Percentiles rank a stretch among this genome's conserved stretches.
These are phyloP conservation scores for Phyllotis vaccarum DNA, from an alignment of 2,797 vertebrate species.

Conservation along the genomic window DNA sequence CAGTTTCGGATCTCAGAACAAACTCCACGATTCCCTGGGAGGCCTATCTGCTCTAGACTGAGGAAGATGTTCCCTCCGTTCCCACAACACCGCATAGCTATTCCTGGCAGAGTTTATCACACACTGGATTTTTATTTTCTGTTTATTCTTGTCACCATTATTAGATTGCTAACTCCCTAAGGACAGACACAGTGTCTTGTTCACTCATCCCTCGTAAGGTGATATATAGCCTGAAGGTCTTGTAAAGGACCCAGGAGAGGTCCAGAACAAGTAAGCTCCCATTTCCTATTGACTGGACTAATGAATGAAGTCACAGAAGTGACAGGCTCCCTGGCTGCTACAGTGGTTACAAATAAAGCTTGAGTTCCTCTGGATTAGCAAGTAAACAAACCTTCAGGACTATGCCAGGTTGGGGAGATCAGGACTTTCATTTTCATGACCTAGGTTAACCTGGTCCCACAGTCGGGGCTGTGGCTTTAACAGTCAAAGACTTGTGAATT, in stretches of 20 bases:
- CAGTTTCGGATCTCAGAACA: constrained; percentile 52
- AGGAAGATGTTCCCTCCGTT: not conserved
- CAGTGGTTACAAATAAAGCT: constrained; percentile 52
- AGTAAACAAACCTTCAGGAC: not conserved
- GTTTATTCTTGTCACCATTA: not conserved
- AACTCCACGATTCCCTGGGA: not conserved
- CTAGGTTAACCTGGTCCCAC: not conserved
- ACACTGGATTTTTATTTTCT: constrained; percentile 13
- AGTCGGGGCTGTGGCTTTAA: not conserved
- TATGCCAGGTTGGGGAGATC: not conserved
- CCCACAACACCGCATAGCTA: not conserved
- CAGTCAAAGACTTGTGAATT: not conserved
- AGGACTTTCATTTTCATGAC: not conserved
- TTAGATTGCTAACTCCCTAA: constrained; percentile 23
- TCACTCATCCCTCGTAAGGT: constrained; percentile 42
- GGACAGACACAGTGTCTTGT: constrained; percentile 18
- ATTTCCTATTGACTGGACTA: constrained; percentile 46
- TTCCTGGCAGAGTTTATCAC: not conserved
- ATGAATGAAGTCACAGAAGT: constrained; percentile 29
- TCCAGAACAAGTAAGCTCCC: constrained; percentile 28
- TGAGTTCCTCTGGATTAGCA: constrained; percentile 55
- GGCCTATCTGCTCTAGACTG: not conserved
- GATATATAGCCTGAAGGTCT: constrained; percentile 45
- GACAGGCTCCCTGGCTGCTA: constrained; percentile 13
- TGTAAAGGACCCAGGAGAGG: constrained; percentile 10